Percentiles rank a stretch among this genome's conserved stretches.
Evolutionary conservation across 2,888 invertebrate species (phyloP).

Genomic region (Lithophane leautieri): DNA sequence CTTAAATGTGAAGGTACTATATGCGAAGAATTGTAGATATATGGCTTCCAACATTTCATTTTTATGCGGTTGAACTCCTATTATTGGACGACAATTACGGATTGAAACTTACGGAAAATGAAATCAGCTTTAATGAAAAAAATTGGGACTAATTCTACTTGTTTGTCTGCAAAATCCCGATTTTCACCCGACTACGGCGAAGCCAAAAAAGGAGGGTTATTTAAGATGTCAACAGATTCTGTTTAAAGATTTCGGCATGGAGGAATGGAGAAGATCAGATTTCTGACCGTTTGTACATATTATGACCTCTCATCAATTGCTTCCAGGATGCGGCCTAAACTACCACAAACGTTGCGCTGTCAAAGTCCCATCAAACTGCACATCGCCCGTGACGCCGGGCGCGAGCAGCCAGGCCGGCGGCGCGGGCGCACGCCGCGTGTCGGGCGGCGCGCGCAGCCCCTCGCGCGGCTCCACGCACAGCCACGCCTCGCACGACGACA

Average conservation of each 20-base stretch:
- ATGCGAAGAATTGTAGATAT: not conserved
- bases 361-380: slow-evolving; percentile 99
- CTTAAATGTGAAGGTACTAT: slow-evolving; percentile 98
- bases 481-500: slow-evolving; percentile 90
- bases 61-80: not conserved
- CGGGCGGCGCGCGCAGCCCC: slow-evolving; percentile 91
- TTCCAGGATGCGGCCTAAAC: slow-evolving; percentile 98
- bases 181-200: too few species aligned
- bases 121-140: too few species aligned
- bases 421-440: slow-evolving; percentile 69
- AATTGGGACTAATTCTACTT: not conserved
- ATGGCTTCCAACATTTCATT: not conserved
- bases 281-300: too few species aligned
- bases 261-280: not conserved
- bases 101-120: not conserved
- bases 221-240: not conserved
- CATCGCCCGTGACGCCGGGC: slow-evolving; percentile 63
- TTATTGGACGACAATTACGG: not conserved
- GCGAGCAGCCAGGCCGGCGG: slow-evolving; percentile 73
- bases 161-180: too few species aligned
- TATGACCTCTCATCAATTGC: not conserved
- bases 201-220: too few species aligned
- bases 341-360: slow-evolving; percentile 99
- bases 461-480: slow-evolving; percentile 92
- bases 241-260: not conserved